Evolutionary conservation across 2,888 invertebrate species (phyloP).

Genomic region (Platycheirus albimanus): DNA sequence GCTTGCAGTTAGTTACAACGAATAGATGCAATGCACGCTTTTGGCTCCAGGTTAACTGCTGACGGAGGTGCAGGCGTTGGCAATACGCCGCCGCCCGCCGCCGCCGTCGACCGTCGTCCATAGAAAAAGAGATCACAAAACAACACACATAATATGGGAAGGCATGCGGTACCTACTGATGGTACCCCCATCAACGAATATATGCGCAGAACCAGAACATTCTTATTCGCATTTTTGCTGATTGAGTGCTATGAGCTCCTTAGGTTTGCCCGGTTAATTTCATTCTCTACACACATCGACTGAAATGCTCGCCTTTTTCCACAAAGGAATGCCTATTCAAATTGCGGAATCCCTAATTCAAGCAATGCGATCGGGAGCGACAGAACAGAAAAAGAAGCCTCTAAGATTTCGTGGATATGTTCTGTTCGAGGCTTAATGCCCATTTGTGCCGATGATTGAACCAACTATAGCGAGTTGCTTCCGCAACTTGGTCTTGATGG

Average conservation of each 20-base stretch:
- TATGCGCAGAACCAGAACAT: slow-evolving; percentile 42
- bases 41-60: slow-evolving; percentile 36
- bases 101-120: slow-evolving; percentile 13
- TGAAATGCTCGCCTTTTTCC: slow-evolving; percentile 23
- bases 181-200: slow-evolving; percentile 36
- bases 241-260: slow-evolving; percentile 65
- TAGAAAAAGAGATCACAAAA: slow-evolving; percentile 60
- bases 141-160: not conserved
- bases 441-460: slow-evolving; percentile 64
- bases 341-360: slow-evolving; percentile 69
- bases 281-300: slow-evolving; percentile 52
- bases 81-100: slow-evolving; percentile 24
- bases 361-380: slow-evolving; percentile 54
- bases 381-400: slow-evolving; percentile 41
- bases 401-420: slow-evolving; percentile 44
- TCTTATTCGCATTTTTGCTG: slow-evolving; percentile 66
- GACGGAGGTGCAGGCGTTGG: slow-evolving; percentile 51
- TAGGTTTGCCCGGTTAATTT: slow-evolving; percentile 58
- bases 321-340: slow-evolving; percentile 71
- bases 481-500: slow-evolving; percentile 49
- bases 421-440: slow-evolving; percentile 61
- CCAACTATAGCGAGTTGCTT: slow-evolving; percentile 61
- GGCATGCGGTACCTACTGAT: slow-evolving; percentile 5
- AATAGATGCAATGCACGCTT: slow-evolving; percentile 51
- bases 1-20: slow-evolving; percentile 47